Evolutionary conservation across 2,797 vertebrate genomes (phyloP), one percentile per base, ranked within the genome.

Genomic region (Limnodromus scolopaceus): DNA sequence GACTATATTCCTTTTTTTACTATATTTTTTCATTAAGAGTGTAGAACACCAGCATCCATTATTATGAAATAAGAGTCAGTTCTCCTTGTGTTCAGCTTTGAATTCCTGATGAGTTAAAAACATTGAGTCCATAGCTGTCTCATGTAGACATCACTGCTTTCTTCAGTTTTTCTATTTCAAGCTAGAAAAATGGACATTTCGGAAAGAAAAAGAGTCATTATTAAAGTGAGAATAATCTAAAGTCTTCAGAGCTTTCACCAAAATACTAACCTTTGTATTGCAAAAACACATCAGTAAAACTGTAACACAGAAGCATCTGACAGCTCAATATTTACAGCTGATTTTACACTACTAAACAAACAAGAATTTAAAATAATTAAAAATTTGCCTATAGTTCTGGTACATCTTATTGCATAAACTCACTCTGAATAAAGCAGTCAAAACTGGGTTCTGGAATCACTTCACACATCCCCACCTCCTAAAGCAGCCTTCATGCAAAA

Each of bases 81-180:
- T 97, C 96, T 96, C 87, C 97, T 97, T 72, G 78, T 71, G 89
- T 96, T 89, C 87, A 87, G 81, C 69, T 84, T 87, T 91, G 83
- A 94, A 84, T 91, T 96, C 95, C 91, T 91, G 94, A 87, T 0
- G 46, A 85, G 55, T 71, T 90, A 78, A 93, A 84, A 96, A 95
- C 16, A 68, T 25, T 34, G 58, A 91, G 87, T 92, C 89, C 89
- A 70, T 32, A 66, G 77, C 22, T 51, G 76, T 92, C 97, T 99
- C 99, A 99, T 96, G 99, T 98, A 54, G 98, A 98, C 77, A 98
- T 98, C 95, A 99, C 93, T 19, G 96, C 96, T 97, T 98, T 99
- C 98, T 99, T 99, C 97, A 99, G 97, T 94, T 99, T 99, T 83
- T 99, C 99, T 96, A 99, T 98, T 98, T 99, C 99, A 96, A 98